These are phyloP conservation scores for Drosophila simulans DNA, from an alignment of 1,140 invertebrate species.

Conservation along the genomic window DNA sequence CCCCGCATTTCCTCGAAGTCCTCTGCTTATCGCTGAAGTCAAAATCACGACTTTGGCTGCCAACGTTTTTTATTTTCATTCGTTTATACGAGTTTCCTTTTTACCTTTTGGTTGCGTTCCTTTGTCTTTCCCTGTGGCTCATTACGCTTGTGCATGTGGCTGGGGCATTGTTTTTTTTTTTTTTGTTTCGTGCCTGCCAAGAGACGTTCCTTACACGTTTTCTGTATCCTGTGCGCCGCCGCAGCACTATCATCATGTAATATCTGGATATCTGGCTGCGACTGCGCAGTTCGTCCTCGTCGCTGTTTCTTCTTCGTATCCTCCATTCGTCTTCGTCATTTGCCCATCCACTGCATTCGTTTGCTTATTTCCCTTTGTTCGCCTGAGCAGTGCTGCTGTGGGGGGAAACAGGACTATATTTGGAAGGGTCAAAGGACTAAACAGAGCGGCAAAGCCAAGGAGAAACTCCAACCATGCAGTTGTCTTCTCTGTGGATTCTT, in stretches of 20 bases:
- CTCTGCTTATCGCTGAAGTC: slow-evolving; percentile 73
- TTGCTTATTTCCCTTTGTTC: slow-evolving; percentile 1
- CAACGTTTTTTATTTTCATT: slow-evolving; percentile 57
- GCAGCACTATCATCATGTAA: slow-evolving; percentile 51
- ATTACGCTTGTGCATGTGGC: slow-evolving; percentile 34
- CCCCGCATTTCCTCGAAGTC: slow-evolving; percentile 19
- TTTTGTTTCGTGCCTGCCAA: slow-evolving; percentile 10
- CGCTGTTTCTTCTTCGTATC: background rate
- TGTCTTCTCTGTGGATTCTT: background rate
- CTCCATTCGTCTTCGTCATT: slow-evolving; percentile 5
- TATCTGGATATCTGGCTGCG: slow-evolving; percentile 38
- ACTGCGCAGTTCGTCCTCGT: slow-evolving; percentile 39
- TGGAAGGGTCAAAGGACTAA: slow-evolving; percentile 3
- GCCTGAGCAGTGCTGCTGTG: background rate
- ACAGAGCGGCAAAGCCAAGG: background rate
- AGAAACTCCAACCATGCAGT: background rate
- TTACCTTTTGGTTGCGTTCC: slow-evolving; percentile 15
- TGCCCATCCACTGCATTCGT: slow-evolving; percentile 8
- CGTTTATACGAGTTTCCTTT: slow-evolving; percentile 1
- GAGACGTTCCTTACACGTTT: slow-evolving; percentile 23
- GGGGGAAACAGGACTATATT: background rate
- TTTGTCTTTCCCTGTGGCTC: slow-evolving; percentile 50
- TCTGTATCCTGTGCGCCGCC: slow-evolving; percentile 44
- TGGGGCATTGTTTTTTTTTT: slow-evolving; percentile 21
- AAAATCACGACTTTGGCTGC: slow-evolving; percentile 72